phyloP scores from a whole-genome alignment of 2,113 vertebrate genomes.

The Anas platyrhynchos region DNA sequence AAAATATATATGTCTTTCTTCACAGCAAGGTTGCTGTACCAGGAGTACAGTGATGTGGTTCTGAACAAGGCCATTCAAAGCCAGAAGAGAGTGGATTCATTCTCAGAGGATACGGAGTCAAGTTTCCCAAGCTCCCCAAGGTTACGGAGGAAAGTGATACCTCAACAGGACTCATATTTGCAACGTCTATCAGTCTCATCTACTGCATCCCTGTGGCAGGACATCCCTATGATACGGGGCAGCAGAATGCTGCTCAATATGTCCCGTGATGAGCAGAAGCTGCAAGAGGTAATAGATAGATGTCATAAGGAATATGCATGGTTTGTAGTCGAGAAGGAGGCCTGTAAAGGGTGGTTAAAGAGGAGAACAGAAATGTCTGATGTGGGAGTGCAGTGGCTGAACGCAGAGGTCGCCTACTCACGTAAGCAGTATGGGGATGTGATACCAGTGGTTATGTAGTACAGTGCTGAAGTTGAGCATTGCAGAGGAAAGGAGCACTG shows the following conservation, averaged over 20 bases:
- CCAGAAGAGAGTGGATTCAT: constrained; percentile 83
- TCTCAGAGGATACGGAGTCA: constrained; percentile 30
- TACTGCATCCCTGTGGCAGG: constrained; percentile 88
- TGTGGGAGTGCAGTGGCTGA: neutral
- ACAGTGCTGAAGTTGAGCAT: neutral
- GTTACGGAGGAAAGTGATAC: constrained; percentile 67
- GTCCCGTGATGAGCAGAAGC: constrained; percentile 85
- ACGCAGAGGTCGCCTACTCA: neutral
- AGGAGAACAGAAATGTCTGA: neutral
- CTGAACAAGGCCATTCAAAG: constrained; percentile 92
- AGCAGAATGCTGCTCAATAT: constrained; percentile 83
- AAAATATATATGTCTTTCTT: neutral
- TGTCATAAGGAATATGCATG: neutral
- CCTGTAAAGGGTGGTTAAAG: neutral
- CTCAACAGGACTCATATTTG: constrained; percentile 79
- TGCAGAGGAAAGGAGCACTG: neutral
- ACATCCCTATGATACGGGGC: constrained; percentile 86
- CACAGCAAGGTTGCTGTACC: constrained; percentile 89
- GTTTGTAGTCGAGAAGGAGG: neutral
- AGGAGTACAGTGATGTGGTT: constrained; percentile 91
- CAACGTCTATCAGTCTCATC: constrained; percentile 83
- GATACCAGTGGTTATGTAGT: neutral
- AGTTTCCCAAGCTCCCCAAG: constrained; percentile 68
- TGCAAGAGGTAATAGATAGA: constrained; percentile 88
- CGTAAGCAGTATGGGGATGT: neutral